Percentiles rank a stretch among this genome's conserved stretches.
These are phyloP conservation scores for Sebastes minor DNA, from an alignment of 2,797 vertebrate genomes.

Conservation along the genomic window DNA sequence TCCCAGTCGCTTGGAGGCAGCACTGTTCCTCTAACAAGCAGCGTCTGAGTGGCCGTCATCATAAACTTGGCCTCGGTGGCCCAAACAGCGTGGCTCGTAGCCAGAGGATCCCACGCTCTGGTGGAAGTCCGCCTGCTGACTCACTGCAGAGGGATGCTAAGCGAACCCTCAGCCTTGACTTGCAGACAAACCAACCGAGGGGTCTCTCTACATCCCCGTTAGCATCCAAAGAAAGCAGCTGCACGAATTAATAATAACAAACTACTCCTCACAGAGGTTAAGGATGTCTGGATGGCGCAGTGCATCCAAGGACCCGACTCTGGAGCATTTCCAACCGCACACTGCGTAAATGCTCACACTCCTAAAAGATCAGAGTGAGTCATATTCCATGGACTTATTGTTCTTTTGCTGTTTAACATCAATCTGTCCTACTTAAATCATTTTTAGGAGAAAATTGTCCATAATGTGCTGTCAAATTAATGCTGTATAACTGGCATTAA, in stretches of 20 bases:
- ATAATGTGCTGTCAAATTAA: slow-evolving; percentile 26
- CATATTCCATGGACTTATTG: slow-evolving; percentile 14
- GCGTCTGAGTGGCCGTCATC: slow-evolving; percentile 28
- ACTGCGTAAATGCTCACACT: not conserved
- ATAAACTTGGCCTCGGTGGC: slow-evolving; percentile 39
- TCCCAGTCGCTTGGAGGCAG: slow-evolving; percentile 67
- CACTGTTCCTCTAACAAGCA: slow-evolving; percentile 46
- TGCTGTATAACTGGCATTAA: slow-evolving; percentile 11
- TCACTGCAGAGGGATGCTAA: slow-evolving; percentile 49
- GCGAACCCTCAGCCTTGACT: slow-evolving; percentile 39
- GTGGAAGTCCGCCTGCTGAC: slow-evolving; percentile 60
- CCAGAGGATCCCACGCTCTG: slow-evolving; percentile 55
- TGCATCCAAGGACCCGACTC: slow-evolving; percentile 12
- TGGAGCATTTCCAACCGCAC: slow-evolving; percentile 12
- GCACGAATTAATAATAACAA: slow-evolving; percentile 47
- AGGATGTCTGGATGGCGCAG: not conserved
- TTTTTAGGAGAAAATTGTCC: slow-evolving; percentile 6
- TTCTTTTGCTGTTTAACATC: slow-evolving; percentile 17
- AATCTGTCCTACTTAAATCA: slow-evolving; percentile 7
- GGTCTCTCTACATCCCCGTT: slow-evolving; percentile 16
- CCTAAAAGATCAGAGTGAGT: slow-evolving; percentile 14
- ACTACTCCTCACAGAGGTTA: slow-evolving; percentile 16
- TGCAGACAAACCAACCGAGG: not conserved
- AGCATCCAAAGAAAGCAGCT: slow-evolving; percentile 60
- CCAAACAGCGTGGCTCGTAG: slow-evolving; percentile 26